Base-by-base conservation (phyloP, 23 tunicate genomes). In the Botrylloides violaceus region DNA sequence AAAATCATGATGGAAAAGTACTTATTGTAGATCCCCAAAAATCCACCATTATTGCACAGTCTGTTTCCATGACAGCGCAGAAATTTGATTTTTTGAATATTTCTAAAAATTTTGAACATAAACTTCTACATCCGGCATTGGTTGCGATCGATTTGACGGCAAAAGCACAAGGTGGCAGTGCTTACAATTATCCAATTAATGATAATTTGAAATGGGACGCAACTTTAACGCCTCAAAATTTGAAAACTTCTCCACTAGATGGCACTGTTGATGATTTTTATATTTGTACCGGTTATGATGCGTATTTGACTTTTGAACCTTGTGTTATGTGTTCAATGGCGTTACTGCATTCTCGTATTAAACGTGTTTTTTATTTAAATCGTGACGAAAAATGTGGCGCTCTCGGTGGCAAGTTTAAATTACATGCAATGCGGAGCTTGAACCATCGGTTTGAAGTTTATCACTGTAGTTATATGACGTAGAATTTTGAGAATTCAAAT, bases 251-350 rank as follows among this genome's bases (percentile, higher is more conserved):
- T 36, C 9, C 66, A 22, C 32, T 35, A 9, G 36, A 57, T 22
- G 71, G 57, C 6, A 64, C 12, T 64, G 0, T 4, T 9, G 31
- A 68, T 37, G 59, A 36, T 5, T 71, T 0, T 76, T 90, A 90
- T 60, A 83, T 90, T 32, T 80, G 90, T 73, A 90, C 89, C 21
- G 85, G 84, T 1, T 34, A 77, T 2, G 84, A 82, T 59, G 50
- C 74, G 2, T 90, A 90, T 66, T 29, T 79, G 15, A 79, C 89
- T 5, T 23, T 50, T 15, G 97, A 90, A 79, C 97, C 97, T 3
- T 90, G 97, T 34, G 74, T 79, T 22, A 90, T 90, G 97, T 90
- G 97, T 59, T 68, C 84, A 0, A 90, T 90, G 97, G 97, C 97
- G 1, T 60, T 90, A 57, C 55, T 90, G 68, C 97, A 90, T 77